Percentiles rank a stretch among this genome's conserved stretches.
phyloP scores from a whole-genome alignment of 2,113 vertebrate species.

The Triplophysa tibetana region DNA sequence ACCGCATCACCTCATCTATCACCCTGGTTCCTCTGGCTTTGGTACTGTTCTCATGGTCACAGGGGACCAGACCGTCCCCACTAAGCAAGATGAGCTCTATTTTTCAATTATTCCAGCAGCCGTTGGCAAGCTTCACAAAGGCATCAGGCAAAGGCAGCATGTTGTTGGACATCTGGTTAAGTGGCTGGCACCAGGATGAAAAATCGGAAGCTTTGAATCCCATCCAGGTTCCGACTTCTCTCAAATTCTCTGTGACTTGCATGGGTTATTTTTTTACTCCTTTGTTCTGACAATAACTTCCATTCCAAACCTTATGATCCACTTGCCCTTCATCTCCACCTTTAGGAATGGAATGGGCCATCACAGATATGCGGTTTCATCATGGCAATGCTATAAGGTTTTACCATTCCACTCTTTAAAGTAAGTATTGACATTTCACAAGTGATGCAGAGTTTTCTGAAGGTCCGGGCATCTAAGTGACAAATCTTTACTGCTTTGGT shows the following conservation, averaged over 20 bases:
- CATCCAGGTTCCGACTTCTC: constrained; percentile 46
- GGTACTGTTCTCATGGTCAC: constrained; percentile 9
- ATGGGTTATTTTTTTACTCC: neutral
- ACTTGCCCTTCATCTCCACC: neutral
- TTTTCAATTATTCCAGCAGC: constrained; percentile 65
- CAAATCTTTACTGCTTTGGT: constrained; percentile 39
- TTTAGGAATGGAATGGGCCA: neutral
- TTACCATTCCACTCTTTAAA: constrained; percentile 19
- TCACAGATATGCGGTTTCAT: neutral
- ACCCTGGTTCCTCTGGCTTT: constrained; percentile 37
- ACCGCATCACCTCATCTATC: constrained; percentile 46
- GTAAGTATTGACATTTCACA: constrained; percentile 49
- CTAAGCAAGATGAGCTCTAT: constrained; percentile 53
- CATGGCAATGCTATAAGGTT: constrained; percentile 10
- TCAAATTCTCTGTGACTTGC: constrained; percentile 30
- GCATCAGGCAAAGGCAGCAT: constrained; percentile 43
- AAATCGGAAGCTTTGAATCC: constrained; percentile 57
- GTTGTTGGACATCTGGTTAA: constrained; percentile 61
- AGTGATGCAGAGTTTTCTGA: constrained; percentile 22
- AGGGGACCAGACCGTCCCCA: constrained; percentile 43
- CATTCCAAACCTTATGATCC: neutral
- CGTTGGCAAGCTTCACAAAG: constrained; percentile 67
- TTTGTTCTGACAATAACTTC: constrained; percentile 3
- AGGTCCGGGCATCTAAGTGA: constrained; percentile 37
- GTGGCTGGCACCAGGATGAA: constrained; percentile 60